Base-by-base conservation (phyloP, 2,113 vertebrate species). In the Crypturellus undulatus region DNA sequence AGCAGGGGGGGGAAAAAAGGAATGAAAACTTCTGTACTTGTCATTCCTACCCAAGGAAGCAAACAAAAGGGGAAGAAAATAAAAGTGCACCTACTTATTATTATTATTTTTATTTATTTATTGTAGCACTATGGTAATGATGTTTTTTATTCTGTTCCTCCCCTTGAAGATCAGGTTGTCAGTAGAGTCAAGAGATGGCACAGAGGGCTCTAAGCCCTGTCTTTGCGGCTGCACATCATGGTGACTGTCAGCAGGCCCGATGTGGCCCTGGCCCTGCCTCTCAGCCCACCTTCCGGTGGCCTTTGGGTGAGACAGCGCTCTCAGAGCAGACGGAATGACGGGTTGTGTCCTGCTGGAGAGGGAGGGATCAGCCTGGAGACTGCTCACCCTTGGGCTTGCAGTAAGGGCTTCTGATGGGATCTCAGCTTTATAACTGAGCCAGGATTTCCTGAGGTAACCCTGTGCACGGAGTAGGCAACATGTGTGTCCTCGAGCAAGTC, bases 241-340 rank as follows among this genome's bases (percentile, higher is more conserved):
- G 12, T 63, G 83, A 28, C 28, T 22, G 32, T 22, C 26, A 45
- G 24, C 43, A 62, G 54, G 32, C 32, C 56, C 32, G 43, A 36
- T 10, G 19, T 24, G 45, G 12, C 20, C 45, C 20, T n/a, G 62
- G 9, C 38, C 2, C 1, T 64, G 64, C 49, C 17, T 49, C 22
- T 21, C 52, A 65, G 72, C 34, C 19, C 62, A 49, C 14, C 45
- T 9, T 34, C 38, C 60, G 34, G 45, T 2, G 5, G 32, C 69
- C 69, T 67, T 25, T 51, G 54, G 17, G 26, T 19, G 8, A 2
- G 3, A 30, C 25, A 42, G 10, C 25, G 8, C 25, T 16, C 18
- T 34, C 21, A 8, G 10, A 42, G 58, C 12, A 28, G 36, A 5
- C 38, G 30, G 16, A 16, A 28, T 30, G 49, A 58, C 0, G 0